phyloP scores from a whole-genome alignment of 2,797 vertebrate species.

The Sebastes kiyomatsui region DNA sequence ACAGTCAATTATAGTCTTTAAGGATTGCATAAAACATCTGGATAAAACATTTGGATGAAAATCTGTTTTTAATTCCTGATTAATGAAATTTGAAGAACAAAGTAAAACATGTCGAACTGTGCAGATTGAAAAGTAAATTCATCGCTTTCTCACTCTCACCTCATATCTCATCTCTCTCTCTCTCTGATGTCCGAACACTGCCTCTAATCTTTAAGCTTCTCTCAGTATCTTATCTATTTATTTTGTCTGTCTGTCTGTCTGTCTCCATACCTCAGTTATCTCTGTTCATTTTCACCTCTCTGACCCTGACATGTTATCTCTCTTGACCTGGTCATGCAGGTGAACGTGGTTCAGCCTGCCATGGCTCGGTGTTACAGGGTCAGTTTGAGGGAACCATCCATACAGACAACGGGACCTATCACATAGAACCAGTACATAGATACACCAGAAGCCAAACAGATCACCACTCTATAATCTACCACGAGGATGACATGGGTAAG shows the following conservation, averaged over 20 bases:
- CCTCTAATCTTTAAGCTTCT: background rate
- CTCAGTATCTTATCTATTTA: background rate
- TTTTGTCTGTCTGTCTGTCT: background rate
- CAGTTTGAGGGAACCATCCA: slow-evolving; percentile 86
- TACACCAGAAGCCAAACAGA: slow-evolving; percentile 51
- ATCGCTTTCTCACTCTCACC: background rate
- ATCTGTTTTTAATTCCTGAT: background rate
- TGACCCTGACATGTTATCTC: slow-evolving; percentile 6
- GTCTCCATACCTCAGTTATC: background rate
- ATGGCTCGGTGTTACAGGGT: slow-evolving; percentile 83
- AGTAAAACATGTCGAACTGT: background rate
- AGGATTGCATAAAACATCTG: background rate
- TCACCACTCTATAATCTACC: slow-evolving; percentile 87
- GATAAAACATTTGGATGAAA: background rate
- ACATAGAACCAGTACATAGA: slow-evolving; percentile 78
- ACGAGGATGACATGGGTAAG: slow-evolving; percentile 85
- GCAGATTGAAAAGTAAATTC: background rate
- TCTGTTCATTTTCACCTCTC: background rate
- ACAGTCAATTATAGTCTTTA: background rate
- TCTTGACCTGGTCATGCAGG: slow-evolving; percentile 62
- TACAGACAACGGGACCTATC: slow-evolving; percentile 82
- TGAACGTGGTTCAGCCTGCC: slow-evolving; percentile 80
- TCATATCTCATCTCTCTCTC: background rate
- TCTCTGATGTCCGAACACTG: background rate
- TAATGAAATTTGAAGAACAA: background rate